Conservation (phyloP, 2,888 invertebrate species). For the Mechanitis messenoides region DNA sequence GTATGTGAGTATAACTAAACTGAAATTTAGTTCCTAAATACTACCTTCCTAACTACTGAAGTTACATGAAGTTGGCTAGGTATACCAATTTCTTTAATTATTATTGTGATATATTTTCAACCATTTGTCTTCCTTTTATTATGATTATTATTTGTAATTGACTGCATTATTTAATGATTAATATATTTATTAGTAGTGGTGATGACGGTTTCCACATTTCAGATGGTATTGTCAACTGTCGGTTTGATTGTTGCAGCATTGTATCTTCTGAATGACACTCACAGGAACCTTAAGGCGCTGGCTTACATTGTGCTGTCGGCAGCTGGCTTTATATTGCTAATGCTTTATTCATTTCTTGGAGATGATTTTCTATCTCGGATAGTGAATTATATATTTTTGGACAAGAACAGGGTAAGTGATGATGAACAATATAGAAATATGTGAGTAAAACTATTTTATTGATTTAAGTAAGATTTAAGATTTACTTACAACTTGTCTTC, state of each 20-base stretch:
- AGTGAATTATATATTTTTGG: slow-evolving; percentile 40
- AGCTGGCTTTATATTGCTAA: slow-evolving; percentile 37
- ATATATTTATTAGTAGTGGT: slow-evolving; percentile 14
- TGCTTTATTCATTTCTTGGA: slow-evolving; percentile 43
- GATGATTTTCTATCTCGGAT: slow-evolving; percentile 34
- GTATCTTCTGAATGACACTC: slow-evolving; percentile 36
- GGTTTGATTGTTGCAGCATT: slow-evolving; percentile 59
- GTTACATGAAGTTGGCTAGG: no score
- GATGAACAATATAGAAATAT: slow-evolving; percentile 17
- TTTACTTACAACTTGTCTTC: no score
- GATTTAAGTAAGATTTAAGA: no score
- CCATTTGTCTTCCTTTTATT: no score
- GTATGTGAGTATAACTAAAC: slow-evolving; percentile 48
- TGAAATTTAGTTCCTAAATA: background rate
- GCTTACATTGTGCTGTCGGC: slow-evolving; percentile 34
- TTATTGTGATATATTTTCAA: no score
- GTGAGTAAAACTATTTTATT: slow-evolving; percentile 25
- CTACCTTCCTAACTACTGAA: background rate
- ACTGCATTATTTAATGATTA: background rate
- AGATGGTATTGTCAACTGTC: slow-evolving; percentile 59
- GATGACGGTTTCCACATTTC: slow-evolving; percentile 44
- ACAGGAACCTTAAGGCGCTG: slow-evolving; percentile 36
- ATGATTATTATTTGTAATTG: background rate
- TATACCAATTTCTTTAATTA: no score
- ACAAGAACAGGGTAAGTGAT: slow-evolving; percentile 44